Conservation (phyloP, 2,113 vertebrate species). For the Microtus richardsoni region DNA sequence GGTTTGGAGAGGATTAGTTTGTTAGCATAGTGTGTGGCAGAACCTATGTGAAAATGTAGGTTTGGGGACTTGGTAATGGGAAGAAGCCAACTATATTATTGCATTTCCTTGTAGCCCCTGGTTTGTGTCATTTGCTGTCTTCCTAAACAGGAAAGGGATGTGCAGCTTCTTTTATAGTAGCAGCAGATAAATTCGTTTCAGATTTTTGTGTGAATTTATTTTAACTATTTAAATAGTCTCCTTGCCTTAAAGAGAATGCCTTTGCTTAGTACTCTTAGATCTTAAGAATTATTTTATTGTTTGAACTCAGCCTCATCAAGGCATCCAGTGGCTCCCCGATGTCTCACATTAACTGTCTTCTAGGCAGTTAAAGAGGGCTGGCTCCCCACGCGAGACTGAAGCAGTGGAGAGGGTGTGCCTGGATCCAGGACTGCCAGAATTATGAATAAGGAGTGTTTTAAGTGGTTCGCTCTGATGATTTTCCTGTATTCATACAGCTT, state of each 20-base stretch:
- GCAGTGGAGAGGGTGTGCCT: neutral
- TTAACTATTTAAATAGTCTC: slow-evolving; percentile 9
- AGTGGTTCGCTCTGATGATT: neutral
- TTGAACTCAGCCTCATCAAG: slow-evolving; percentile 50
- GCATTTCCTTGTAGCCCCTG: neutral
- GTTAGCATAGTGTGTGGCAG: neutral
- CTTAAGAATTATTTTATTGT: slow-evolving; percentile 25
- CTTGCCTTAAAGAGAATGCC: neutral
- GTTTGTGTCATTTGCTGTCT: neutral
- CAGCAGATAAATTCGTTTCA: neutral
- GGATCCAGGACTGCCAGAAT: neutral
- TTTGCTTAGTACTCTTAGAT: neutral
- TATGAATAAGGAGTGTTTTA: slow-evolving; percentile 1
- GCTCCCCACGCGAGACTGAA: neutral
- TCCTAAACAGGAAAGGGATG: neutral
- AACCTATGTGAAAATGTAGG: neutral
- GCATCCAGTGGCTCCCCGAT: neutral
- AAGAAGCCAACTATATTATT: neutral
- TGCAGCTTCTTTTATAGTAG: neutral
- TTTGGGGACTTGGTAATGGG: neutral
- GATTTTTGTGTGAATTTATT: slow-evolving; percentile 16
- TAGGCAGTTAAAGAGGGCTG: neutral
- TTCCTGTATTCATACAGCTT: neutral
- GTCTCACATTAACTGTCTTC: neutral
- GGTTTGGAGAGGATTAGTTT: neutral